Conservation (phyloP, 2,797 vertebrate species). For the Phoebastria nigripes region DNA sequence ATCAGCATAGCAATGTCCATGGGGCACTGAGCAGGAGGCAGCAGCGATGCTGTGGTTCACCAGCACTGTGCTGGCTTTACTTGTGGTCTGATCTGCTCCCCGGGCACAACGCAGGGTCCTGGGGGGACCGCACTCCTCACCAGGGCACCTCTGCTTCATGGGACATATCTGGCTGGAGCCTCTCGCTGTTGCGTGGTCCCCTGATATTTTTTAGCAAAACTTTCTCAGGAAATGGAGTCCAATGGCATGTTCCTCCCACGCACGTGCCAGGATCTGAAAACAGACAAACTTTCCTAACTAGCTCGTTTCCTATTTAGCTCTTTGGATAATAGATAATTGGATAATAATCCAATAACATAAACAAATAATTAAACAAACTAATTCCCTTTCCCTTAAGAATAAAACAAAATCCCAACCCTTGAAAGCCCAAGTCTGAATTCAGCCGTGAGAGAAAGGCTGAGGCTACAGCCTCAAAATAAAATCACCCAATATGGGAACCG, state of each 20-base stretch:
- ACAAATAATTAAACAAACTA: neutral
- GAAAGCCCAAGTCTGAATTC: neutral
- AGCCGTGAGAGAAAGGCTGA: neutral
- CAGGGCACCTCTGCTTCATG: neutral
- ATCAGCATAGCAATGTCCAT: accelerated
- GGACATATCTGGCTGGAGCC: neutral
- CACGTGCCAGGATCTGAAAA: accelerated
- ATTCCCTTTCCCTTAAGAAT: neutral
- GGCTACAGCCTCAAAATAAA: neutral
- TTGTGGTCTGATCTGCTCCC: neutral
- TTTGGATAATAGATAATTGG: neutral
- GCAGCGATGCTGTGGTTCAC: neutral
- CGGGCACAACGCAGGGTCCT: accelerated
- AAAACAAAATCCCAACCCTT: neutral
- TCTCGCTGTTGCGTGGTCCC: neutral
- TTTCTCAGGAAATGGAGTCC: neutral
- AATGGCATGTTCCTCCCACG: neutral
- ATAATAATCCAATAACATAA: neutral
- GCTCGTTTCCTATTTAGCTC: neutral
- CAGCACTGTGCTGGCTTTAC: accelerated
- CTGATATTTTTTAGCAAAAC: neutral
- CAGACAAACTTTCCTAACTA: neutral
- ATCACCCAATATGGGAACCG: accelerated
- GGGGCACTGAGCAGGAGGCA: neutral
- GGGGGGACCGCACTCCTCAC: neutral